Evolutionary conservation across 2,797 vertebrate genomes (phyloP), one percentile per base, ranked within the genome.

Genomic region (Todus mexicanus): DNA sequence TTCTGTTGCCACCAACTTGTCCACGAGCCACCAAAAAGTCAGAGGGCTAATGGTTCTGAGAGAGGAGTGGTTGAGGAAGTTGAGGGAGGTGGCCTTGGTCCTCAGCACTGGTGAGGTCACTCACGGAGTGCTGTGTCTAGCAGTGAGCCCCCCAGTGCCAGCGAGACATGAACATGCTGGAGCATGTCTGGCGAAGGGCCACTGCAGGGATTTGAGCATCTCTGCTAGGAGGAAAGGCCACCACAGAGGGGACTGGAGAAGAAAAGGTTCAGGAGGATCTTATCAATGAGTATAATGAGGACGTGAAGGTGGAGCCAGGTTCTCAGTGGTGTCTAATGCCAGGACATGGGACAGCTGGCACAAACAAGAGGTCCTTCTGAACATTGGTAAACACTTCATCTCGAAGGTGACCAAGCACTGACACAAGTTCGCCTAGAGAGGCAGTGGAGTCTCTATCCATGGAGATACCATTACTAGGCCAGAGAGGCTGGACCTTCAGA

Each of bases 311-410:
- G 38, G 40, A 66, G 15, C 21, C 38, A 17, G 8, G n/a, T 42
- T 76, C 54, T 53, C 16, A 4, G 45, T 7, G 9, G 19, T 54
- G 38, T 20, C 59, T 17, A 13, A 4, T 6, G 25, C 40, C 18
- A 20, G 53, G 22, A 7, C 2, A 1, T 2, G 6, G 40, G 23
- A 23, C 0, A 0, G 37, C 9, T 12, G 56, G 15, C 35, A 18
- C 66, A 42, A 23, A 19, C 17, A 7, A 13, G 53, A 73, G 27
- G n/a, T 59, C 45, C 42, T n/a, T 51, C 35, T 33, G 42, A 50
- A 25, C 42, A 10, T 42, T 40, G 18, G 11, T 29, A 61, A 63
- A 57, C 9, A 4, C 29, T 45, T 29, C 11, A n/a, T 50, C 38
- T 35, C 20, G 14, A 25, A 38, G n/a, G 50, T 38, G 65, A 33